Base-by-base conservation (phyloP, 2,888 invertebrate genomes). In the Leuctra nigra region DNA sequence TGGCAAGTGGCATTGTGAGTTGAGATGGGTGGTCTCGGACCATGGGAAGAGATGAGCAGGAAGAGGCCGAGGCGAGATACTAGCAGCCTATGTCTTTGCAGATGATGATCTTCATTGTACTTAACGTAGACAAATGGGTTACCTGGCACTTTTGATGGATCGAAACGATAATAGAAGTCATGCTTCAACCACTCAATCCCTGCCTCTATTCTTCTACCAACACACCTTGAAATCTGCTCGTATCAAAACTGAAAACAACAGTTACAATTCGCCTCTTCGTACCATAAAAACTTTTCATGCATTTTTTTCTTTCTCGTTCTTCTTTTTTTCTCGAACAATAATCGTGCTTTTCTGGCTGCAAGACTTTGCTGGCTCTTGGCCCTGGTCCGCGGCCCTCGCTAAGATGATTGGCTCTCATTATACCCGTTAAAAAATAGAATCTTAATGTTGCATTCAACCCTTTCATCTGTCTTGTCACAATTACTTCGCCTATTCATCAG, bases 191-290 rank as follows among this genome's bases (percentile, higher is more conserved):
- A 44, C 44, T 44, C 44, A 20, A 44, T 44, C 44, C 44, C n/a
- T 44, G 18, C 44, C 44, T 44, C 23, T 44, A 20, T 44, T 44
- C 44, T n/a, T 44, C 23, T n/a, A n/a, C 44, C 20, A 44, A 23
- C 44, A 44, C 44, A 44, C 44, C 44, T 44, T 44, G 44, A 44
- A 44, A 44, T 20, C 44, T 44, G 23, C 44, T 44, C 23, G 22
- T 44, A 44, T 44, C 44, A 44, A 44, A 44, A 44, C 44, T 44
- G 22, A 20, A 23, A 44, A 44, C 44, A 44, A 44, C 44, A 44
- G 44, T 44, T 44, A 44, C 22, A 44, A 20, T 20, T 44, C n/a
- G n/a, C n/a, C n/a, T 44, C 20, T 44, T 44, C 44, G 23, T 20
- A 22, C 44, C 20, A 44, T n/a, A n/a, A n/a, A 13, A 44, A 44